Percentiles rank a stretch among this genome's conserved stretches.
Conservation (phyloP, 2,113 vertebrate genomes). For the Rallus limicola region DNA sequence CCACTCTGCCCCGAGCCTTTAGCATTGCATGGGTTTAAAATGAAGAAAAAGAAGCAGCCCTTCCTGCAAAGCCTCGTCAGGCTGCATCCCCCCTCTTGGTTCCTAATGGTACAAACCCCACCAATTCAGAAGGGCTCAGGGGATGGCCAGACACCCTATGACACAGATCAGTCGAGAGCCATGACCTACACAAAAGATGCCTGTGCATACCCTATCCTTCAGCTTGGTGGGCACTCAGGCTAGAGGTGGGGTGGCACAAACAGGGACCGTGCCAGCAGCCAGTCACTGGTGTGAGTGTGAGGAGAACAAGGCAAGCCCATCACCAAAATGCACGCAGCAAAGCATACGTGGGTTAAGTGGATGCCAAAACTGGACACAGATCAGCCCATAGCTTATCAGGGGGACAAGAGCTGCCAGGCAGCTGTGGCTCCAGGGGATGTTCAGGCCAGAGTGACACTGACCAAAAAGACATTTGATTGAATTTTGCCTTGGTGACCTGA, state of each 20-base stretch:
- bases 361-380: not conserved
- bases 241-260: not conserved
- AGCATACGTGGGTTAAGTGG: not conserved
- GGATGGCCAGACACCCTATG: fast-evolving
- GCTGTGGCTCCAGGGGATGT: not conserved
- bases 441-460: not conserved
- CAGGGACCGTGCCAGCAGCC: fast-evolving
- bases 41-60: not conserved
- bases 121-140: not conserved
- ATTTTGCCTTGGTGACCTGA: not conserved
- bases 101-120: not conserved
- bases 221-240: too few species aligned
- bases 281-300: too few species aligned
- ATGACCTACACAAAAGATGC: not conserved
- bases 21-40: not conserved
- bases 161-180: not conserved
- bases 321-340: not conserved
- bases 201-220: too few species aligned
- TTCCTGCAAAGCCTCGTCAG: not conserved
- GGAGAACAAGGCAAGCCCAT: not conserved
- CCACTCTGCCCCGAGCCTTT: too few species aligned
- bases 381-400: not conserved
- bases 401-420: not conserved
- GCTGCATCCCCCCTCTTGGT: not conserved
- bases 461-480: not conserved